These are phyloP conservation scores for Drosophila persimilis DNA, from an alignment of 1,140 invertebrate species.

Conservation along the genomic window DNA sequence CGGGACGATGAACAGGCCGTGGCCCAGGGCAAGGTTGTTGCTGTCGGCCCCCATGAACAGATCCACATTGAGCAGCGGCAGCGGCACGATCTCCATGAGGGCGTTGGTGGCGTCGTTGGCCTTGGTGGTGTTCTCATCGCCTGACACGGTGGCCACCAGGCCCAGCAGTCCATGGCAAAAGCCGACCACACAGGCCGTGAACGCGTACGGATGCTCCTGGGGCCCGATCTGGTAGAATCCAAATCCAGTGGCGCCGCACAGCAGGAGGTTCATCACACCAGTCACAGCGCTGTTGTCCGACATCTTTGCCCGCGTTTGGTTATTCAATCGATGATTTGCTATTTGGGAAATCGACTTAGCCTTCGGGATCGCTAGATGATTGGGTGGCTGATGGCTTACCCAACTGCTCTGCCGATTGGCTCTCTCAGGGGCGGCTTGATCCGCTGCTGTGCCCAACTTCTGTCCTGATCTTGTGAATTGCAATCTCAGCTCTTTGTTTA, in stretches of 20 bases:
- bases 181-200: slow-evolving; percentile 64
- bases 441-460: too few species aligned
- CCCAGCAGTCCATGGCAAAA: slow-evolving; percentile 65
- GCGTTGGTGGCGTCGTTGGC: slow-evolving; percentile 10
- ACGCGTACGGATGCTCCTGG: slow-evolving; percentile 60
- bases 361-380: too few species aligned
- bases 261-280: slow-evolving; percentile 39
- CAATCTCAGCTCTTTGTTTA: not conserved
- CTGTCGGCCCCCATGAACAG: slow-evolving; percentile 47
- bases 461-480: not conserved
- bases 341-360: not conserved
- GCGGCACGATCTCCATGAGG: slow-evolving; percentile 57
- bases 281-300: slow-evolving; percentile 48
- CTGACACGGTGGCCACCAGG: slow-evolving; percentile 20
- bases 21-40: slow-evolving; percentile 68
- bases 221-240: slow-evolving; percentile 44
- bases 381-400: not conserved
- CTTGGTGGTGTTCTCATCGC: not conserved
- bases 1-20: slow-evolving; percentile 69
- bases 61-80: slow-evolving; percentile 68
- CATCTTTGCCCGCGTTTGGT: slow-evolving; percentile 26
- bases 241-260: slow-evolving; percentile 63
- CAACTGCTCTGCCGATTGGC: too few species aligned
- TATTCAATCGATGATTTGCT: too few species aligned
- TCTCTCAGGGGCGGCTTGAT: too few species aligned